phyloP scores from a whole-genome alignment of 2,113 vertebrate species.

The Marcusenius ussheri region DNA sequence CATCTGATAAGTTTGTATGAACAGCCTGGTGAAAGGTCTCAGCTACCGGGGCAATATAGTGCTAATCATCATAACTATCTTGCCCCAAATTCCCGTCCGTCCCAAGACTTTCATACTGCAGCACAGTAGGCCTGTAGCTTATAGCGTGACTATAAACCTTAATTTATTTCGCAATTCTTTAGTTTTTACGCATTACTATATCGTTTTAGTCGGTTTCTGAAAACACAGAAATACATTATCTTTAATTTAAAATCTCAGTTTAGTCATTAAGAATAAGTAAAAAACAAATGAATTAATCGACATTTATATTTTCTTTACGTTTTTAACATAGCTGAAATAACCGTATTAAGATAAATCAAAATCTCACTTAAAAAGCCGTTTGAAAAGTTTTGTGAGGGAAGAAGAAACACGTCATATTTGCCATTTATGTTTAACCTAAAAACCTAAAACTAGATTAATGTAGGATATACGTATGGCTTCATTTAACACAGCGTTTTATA shows the following conservation, averaged over 20 bases:
- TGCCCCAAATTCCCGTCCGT: constrained; percentile 12
- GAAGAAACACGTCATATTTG: background rate
- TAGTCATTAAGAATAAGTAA: background rate
- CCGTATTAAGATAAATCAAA: background rate
- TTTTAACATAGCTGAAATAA: background rate
- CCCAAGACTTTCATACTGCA: constrained; percentile 9
- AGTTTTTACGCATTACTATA: background rate
- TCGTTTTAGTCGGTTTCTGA: background rate
- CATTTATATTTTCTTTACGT: background rate
- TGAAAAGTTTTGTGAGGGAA: background rate
- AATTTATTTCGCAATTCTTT: background rate
- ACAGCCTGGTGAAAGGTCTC: constrained; percentile 61
- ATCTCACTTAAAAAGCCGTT: background rate
- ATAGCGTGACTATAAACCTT: background rate
- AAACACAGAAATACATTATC: background rate
- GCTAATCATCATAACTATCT: constrained; percentile 49
- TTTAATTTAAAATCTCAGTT: background rate
- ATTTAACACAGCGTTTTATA: background rate
- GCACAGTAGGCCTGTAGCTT: constrained; percentile 4
- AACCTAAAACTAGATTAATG: background rate
- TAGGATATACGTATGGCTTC: background rate
- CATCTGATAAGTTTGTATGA: constrained; percentile 70
- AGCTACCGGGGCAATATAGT: constrained; percentile 60
- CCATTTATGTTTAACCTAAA: background rate
- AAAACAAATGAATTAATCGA: background rate